Evolutionary conservation across 1,140 invertebrate genomes (phyloP).

Genomic region (Cylas formicarius): DNA sequence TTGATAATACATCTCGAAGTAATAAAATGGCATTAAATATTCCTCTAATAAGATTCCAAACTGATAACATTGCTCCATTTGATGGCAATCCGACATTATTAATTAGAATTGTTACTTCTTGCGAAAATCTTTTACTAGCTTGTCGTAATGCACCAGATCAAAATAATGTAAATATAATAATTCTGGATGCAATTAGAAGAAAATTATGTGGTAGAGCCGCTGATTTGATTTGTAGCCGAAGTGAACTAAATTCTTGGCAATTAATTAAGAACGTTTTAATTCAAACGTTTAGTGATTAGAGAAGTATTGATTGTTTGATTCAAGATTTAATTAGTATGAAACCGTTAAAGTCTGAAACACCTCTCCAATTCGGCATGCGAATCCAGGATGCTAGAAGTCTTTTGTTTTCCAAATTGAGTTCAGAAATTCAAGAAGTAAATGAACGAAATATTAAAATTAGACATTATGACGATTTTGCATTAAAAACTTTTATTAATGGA

Average conservation of each 20-base stretch:
- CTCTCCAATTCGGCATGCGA: slow-evolving; percentile 21
- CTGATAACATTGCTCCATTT: slow-evolving; percentile 14
- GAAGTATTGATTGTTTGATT: slow-evolving; percentile 24
- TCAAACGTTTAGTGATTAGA: slow-evolving; percentile 23
- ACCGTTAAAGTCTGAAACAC: slow-evolving; percentile 21
- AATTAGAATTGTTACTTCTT: slow-evolving; percentile 4
- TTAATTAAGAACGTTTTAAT: slow-evolving; percentile 18
- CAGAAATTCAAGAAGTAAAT: background rate
- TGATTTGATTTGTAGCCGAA: slow-evolving; percentile 19
- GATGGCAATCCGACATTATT: slow-evolving; percentile 12
- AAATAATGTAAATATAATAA: slow-evolving; percentile 14
- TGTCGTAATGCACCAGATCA: slow-evolving; percentile 1
- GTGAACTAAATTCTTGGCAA: slow-evolving; percentile 23
- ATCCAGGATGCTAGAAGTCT: slow-evolving; percentile 21
- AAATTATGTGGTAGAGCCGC: slow-evolving; percentile 22
- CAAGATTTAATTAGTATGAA: slow-evolving; percentile 23
- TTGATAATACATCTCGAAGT: no score
- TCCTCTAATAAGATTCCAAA: slow-evolving; percentile 11
- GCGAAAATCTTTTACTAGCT: slow-evolving; percentile 11
- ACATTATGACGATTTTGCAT: slow-evolving; percentile 14
- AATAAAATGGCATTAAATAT: no score
- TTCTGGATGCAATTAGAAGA: slow-evolving; percentile 15
- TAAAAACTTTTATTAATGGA: slow-evolving; percentile 19
- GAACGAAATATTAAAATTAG: slow-evolving; percentile 13
- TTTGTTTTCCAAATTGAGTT: slow-evolving; percentile 22